A percentile compares a stretch with the other conserved stretches of the same genome.
These are phyloP conservation scores for Cerastis rubricosa DNA, from an alignment of 2,888 invertebrate genomes.

Conservation along the genomic window DNA sequence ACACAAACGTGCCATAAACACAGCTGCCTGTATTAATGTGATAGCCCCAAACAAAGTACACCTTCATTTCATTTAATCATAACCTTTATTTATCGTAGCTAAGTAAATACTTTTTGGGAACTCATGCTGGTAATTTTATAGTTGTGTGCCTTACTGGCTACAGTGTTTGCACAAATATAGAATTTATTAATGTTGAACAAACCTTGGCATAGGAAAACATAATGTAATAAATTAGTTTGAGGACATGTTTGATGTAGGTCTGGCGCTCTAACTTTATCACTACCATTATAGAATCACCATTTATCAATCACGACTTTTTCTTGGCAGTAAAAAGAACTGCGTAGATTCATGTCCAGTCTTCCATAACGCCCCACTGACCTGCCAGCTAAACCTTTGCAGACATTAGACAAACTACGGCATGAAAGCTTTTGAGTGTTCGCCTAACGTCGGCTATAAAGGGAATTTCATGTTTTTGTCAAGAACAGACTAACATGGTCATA, in stretches of 20 bases:
- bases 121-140: conserved; percentile 27
- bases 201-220: not conserved
- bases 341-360: conserved; percentile 11
- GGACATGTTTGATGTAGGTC: not conserved
- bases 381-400: conserved; percentile 56
- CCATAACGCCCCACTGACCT: conserved; percentile 46
- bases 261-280: not conserved
- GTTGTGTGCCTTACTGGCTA: conserved; percentile 18
- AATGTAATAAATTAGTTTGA: not conserved
- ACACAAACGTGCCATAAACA: conserved; percentile 76
- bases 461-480: conserved; percentile 62
- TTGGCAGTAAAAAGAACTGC: not conserved
- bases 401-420: conserved; percentile 63
- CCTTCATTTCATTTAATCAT: conserved; percentile 65
- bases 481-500: conserved; percentile 47
- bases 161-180: not conserved
- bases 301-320: not conserved
- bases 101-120: conserved; percentile 44
- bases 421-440: conserved; percentile 70
- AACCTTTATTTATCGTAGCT: conserved; percentile 47
- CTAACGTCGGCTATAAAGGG: conserved; percentile 63
- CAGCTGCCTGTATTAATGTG: conserved; percentile 74
- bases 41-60: conserved; percentile 74
- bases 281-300: not conserved
- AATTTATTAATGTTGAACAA: conserved; percentile 7